Conservation (phyloP, 2,888 invertebrate genomes). For the Bibio marci region DNA sequence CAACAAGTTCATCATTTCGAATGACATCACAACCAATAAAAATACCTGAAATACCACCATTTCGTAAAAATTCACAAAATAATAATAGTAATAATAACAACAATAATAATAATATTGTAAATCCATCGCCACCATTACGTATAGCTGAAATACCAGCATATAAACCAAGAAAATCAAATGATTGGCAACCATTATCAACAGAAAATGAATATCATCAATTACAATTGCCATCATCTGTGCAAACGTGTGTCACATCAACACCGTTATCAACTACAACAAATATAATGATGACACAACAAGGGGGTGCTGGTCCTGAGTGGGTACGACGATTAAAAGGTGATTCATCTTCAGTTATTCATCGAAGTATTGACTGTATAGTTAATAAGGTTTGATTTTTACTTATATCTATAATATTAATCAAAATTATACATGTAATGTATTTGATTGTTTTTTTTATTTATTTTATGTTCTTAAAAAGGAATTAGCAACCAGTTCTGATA, state of each 20-base stretch:
- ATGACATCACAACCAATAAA: conserved; percentile 25
- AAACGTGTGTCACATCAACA: too few species aligned
- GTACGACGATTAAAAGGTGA: conserved; percentile 38
- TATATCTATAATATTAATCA: too few species aligned
- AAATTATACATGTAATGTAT: too few species aligned
- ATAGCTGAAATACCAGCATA: conserved; percentile 37
- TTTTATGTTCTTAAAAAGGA: conserved; percentile 23
- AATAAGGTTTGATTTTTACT: conserved; percentile 29
- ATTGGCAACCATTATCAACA: conserved; percentile 29
- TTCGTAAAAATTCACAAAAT: conserved; percentile 24
- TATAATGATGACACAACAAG: conserved; percentile 14
- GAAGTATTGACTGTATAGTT: conserved; percentile 67
- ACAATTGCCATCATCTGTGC: too few species aligned
- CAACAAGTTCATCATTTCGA: conserved; percentile 8
- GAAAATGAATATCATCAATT: conserved; percentile 2
- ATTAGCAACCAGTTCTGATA: conserved; percentile 23
- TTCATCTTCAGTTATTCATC: conserved; percentile 42
- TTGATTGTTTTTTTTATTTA: too few species aligned
- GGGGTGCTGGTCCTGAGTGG: conserved; percentile 41
- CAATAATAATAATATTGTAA: not conserved
- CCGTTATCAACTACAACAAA: not conserved
- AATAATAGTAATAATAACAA: conserved; percentile 4
- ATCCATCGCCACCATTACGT: conserved; percentile 17
- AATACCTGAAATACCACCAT: conserved; percentile 31
- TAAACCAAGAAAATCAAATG: conserved; percentile 37